Conservation (phyloP, 1,140 invertebrate genomes). For the Callitettix versicolor region DNA sequence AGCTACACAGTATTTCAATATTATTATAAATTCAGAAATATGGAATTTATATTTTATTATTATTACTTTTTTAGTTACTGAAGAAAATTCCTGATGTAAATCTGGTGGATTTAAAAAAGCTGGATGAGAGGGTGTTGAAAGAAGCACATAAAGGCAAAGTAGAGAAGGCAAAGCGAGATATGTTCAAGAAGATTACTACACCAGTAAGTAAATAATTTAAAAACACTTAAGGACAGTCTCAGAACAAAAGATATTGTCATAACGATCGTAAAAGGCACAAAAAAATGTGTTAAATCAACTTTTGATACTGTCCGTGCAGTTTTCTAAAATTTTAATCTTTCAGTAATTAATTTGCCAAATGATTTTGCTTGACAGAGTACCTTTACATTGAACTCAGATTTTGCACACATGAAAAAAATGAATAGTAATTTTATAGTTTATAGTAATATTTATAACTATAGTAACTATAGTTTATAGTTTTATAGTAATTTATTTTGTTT, state of each 20-base stretch:
- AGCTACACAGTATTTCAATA: too few species aligned
- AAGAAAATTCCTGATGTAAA: slow-evolving; percentile 67
- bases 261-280: not conserved
- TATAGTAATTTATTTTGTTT: too few species aligned
- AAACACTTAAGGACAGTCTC: slow-evolving; percentile 10
- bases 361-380: not conserved
- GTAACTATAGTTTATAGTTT: too few species aligned
- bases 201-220: slow-evolving; percentile 42
- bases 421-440: too few species aligned
- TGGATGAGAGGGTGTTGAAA: slow-evolving; percentile 71
- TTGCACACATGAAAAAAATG: too few species aligned
- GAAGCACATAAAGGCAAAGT: slow-evolving; percentile 59
- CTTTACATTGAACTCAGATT: too few species aligned
- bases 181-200: slow-evolving; percentile 79
- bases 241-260: not conserved
- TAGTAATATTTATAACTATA: too few species aligned
- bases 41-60: too few species aligned
- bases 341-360: not conserved
- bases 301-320: not conserved
- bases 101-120: slow-evolving; percentile 61
- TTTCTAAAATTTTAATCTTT: not conserved
- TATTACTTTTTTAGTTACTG: too few species aligned
- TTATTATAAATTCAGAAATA: too few species aligned
- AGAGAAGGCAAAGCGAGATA: slow-evolving; percentile 80
- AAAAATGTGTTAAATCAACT: not conserved